These are phyloP conservation scores for Gymnothorax javanicus DNA, from an alignment of 2,797 vertebrate species.

Conservation along the genomic window DNA sequence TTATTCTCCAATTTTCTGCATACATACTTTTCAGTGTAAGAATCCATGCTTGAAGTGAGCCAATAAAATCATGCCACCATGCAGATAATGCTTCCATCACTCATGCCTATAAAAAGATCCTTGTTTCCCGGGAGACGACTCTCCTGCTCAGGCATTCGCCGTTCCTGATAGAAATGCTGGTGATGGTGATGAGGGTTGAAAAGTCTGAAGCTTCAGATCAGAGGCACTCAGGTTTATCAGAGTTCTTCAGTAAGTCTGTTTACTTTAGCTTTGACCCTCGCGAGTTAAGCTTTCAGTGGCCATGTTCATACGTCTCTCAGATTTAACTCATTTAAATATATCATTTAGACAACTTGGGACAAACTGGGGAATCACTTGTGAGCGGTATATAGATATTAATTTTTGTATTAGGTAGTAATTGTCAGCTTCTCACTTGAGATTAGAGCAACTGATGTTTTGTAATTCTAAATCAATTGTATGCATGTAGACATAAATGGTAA, in stretches of 20 bases:
- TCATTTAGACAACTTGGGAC: neutral
- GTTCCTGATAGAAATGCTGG: slow-evolving; percentile 56
- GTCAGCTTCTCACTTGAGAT: neutral
- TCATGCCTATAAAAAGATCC: slow-evolving; percentile 4
- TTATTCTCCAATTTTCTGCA: neutral
- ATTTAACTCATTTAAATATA: neutral
- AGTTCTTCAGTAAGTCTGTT: slow-evolving; percentile 65
- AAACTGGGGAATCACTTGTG: neutral
- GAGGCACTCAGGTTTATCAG: slow-evolving; percentile 65
- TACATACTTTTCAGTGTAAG: neutral
- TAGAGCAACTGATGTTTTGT: neutral
- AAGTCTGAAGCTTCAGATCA: slow-evolving; percentile 68
- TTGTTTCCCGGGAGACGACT: slow-evolving; percentile 45
- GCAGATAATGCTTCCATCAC: neutral
- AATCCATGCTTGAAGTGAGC: neutral
- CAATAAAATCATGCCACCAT: neutral
- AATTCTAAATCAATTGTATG: neutral
- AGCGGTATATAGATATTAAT: neutral
- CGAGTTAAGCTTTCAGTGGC: neutral
- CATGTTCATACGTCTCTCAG: neutral
- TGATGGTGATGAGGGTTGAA: slow-evolving; percentile 68
- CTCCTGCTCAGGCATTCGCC: slow-evolving; percentile 49
- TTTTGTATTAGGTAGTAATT: neutral
- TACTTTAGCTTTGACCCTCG: slow-evolving; percentile 10
- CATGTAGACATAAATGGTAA: neutral